Percentiles rank a stretch among this genome's conserved stretches.
Evolutionary conservation across 2,797 vertebrate species (phyloP).

Genomic region (Thamnophis elegans): DNA sequence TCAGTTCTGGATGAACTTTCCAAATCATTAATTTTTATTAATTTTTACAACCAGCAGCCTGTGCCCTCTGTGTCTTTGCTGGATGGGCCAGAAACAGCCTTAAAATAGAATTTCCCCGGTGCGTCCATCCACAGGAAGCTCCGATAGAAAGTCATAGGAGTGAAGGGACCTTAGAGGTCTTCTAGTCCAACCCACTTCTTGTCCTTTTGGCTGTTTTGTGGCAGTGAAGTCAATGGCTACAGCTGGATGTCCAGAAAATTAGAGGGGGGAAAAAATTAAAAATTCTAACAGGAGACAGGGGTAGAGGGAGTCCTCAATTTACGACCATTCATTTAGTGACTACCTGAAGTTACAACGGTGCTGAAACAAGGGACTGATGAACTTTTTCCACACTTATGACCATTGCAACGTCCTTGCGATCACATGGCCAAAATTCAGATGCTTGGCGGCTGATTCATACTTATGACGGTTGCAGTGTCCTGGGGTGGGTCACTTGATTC

Average conservation of each 20-base stretch:
- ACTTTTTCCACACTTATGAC: not conserved
- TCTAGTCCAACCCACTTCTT: not conserved
- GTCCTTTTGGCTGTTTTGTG: not conserved
- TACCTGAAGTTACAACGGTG: not conserved
- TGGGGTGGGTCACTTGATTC: not conserved
- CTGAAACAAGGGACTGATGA: not conserved
- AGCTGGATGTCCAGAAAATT: not conserved
- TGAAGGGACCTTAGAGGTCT: not conserved
- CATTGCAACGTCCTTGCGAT: not conserved
- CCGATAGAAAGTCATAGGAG: no score
- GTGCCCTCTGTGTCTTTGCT: slow-evolving; percentile 5
- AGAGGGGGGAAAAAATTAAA: not conserved
- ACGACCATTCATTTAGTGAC: not conserved
- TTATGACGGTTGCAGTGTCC: not conserved
- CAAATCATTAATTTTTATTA: slow-evolving; percentile 35
- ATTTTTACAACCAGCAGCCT: not conserved
- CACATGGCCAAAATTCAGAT: not conserved
- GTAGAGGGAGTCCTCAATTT: not conserved
- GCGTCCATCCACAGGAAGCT: not conserved
- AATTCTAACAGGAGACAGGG: not conserved
- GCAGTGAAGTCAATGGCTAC: not conserved
- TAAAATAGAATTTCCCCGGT: not conserved
- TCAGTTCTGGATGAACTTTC: slow-evolving; percentile 11
- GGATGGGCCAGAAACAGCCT: not conserved
- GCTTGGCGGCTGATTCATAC: not conserved